Base-by-base conservation (phyloP, 2,797 vertebrate genomes). In the Melanogrammus aeglefinus region DNA sequence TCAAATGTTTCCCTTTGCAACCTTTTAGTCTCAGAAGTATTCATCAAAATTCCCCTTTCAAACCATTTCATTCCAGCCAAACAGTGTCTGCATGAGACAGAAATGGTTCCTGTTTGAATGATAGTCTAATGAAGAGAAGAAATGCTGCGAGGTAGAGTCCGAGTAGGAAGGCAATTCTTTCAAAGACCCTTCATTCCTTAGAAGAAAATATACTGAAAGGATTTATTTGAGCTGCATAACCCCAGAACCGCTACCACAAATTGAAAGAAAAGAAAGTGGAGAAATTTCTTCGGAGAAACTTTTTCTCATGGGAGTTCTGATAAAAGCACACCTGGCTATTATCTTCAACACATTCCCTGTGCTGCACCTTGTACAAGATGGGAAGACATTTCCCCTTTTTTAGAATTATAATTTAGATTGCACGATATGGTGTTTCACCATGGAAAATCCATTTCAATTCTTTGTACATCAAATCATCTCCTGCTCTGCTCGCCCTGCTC, bases 1-100 rank as follows among this genome's bases (percentile, higher is more conserved):
- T 57, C 51, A 76, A 47, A 74, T 7, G 24, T 69, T 66, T 66
- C 57, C n/a, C 57, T 27, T 66, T 33, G 57, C 57, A 66, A 66
- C n/a, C 57, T 66, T 27, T 24, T 66, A 66, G 57, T 21, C 21
- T 7, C 21, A 57, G n/a, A 47, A 57, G 2, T 57, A 57, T n/a
- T 57, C 16, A 21, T 57, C 18, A 21, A 21, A 57, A 5, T 57
- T n/a, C 57, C 10, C 12, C 27, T 66, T 27, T 66, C 21, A 66
- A 66, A 27, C 6, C n/a, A 8, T 24, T 66, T 24, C 24, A 69
- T 1, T 27, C n/a, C n/a, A 27, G 24, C 63, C 63, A 12, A 12
- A 27, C n/a, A 2, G 63, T 27, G 21, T 63, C 38, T 39, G 24
- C 63, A 6, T 69, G n/a, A 69, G n/a, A 13, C 63, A 12, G 63